Evolutionary conservation across 2,888 invertebrate species (phyloP).

Genomic region (Pyrrhosoma nymphula): DNA sequence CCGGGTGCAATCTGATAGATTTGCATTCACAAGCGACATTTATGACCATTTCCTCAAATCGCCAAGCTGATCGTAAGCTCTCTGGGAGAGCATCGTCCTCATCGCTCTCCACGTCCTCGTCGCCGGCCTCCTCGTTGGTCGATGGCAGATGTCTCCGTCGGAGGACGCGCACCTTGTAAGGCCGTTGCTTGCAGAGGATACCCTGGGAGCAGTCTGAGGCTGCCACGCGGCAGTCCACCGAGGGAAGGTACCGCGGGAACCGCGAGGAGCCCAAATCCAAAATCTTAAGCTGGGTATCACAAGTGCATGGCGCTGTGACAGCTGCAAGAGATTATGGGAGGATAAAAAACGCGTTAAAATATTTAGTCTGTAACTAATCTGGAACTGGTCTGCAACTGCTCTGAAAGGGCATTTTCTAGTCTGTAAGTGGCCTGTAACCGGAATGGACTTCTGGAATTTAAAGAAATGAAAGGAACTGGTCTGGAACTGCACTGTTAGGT

Average conservation of each 20-base stretch:
- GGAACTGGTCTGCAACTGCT: no score
- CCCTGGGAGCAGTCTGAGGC: constrained; percentile 15
- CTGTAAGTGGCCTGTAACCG: no score
- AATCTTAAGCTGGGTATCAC: constrained; percentile 38
- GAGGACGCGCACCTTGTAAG: constrained; percentile 41
- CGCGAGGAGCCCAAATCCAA: constrained; percentile 47
- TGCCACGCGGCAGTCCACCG: constrained; percentile 41
- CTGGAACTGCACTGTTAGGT: no score
- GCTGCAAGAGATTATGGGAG: neutral
- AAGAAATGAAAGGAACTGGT: no score
- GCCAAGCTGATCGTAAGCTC: constrained; percentile 42
- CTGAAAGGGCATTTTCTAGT: no score
- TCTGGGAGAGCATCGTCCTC: constrained; percentile 49
- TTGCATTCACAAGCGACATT: constrained; percentile 60
- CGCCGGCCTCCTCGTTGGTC: neutral
- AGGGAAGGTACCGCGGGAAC: constrained; percentile 46
- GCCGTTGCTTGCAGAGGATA: constrained; percentile 12
- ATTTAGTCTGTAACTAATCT: no score
- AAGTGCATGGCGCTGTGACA: constrained; percentile 38
- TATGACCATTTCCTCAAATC: constrained; percentile 38
- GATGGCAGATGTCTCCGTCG: constrained; percentile 30
- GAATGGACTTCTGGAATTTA: no score
- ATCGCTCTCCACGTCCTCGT: neutral
- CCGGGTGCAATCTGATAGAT: neutral
- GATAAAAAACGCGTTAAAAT: no score